Evolutionary conservation across 1,140 invertebrate species (phyloP), one percentile per base, ranked within the genome.

Genomic region (Cyphomyrmex costatus): DNA sequence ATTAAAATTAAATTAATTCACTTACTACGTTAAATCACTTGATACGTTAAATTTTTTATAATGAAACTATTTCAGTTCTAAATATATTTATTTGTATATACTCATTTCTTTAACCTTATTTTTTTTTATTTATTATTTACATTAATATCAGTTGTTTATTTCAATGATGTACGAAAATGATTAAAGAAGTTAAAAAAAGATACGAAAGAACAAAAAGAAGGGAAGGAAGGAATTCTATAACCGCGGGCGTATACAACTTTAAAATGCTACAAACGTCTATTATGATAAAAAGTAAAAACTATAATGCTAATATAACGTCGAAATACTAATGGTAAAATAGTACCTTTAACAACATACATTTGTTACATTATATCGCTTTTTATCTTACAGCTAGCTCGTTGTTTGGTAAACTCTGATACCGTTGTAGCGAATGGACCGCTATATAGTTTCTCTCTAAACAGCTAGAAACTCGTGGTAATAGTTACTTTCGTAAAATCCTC

Each of bases 391-490:
- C 14, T 12, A 16, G 12, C 24, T 65, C 24, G 21, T 78, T 65
- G 60, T 33, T 63, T 33, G 19, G 19, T n/a, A 65, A 68, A 68
- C 56, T 80, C 46, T 36, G 30, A 66, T 53, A 36, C 3, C 21
- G 2, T 42, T 30, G 36, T 56, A 2, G 4, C 14, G 21, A 68
- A 33, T 33, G 1, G 56, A 24, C 49, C n/a, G 60, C 21, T 49
- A n/a, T n/a, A n/a, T 65, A 80, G 49, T 70, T 80, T 80, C 63
- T 19, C 77, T 56, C 33, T 19, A 53, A 61, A 61, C 14, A 19
- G n/a, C n/a, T n/a, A n/a, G 33, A 66, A 30, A 21, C 63, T 68
- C 46, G n/a, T 27, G 16, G 21, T 27, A 53, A 33, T 36, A 21
- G 63, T 80, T 36, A 33, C 63, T 53, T 68, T 80, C 49, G 21